Percentiles rank a stretch among this genome's conserved stretches.
These are phyloP conservation scores for Scaptomyza caliginosa DNA, from an alignment of 2,888 invertebrate species.

Conservation along the genomic window DNA sequence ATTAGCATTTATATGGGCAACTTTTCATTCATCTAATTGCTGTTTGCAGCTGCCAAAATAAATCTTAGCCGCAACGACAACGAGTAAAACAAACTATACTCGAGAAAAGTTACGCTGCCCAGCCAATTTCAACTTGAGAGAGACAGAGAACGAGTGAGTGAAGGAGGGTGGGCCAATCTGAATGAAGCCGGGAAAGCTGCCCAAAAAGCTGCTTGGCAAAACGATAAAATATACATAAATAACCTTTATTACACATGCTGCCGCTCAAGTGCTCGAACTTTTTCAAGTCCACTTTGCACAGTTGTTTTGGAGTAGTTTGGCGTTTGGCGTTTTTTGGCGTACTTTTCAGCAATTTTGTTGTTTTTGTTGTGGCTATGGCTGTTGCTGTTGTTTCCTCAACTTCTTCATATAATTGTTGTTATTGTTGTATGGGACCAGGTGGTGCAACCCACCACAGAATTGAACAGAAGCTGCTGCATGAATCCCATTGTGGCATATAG, in stretches of 20 bases:
- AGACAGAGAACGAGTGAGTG: neutral
- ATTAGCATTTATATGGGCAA: slow-evolving; percentile 74
- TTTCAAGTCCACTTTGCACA: slow-evolving; percentile 76
- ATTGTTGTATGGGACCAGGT: slow-evolving; percentile 24
- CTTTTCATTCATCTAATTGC: slow-evolving; percentile 72
- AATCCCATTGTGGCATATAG: slow-evolving; percentile 31
- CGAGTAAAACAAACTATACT: slow-evolving; percentile 28
- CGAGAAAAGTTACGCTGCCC: slow-evolving; percentile 48
- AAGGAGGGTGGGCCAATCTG: neutral
- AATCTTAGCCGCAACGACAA: slow-evolving; percentile 49
- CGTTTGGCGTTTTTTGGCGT: slow-evolving; percentile 46
- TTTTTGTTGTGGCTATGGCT: slow-evolving; percentile 2
- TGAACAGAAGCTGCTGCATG: neutral
- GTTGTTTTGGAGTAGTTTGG: slow-evolving; percentile 73
- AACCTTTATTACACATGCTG: slow-evolving; percentile 78
- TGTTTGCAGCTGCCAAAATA: slow-evolving; percentile 65
- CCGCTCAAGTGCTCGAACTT: slow-evolving; percentile 74
- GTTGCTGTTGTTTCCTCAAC: neutral
- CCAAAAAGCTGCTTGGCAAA: slow-evolving; percentile 27
- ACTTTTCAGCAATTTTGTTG: slow-evolving; percentile 23
- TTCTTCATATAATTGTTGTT: neutral
- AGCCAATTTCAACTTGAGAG: slow-evolving; percentile 47
- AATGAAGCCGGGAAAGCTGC: neutral
- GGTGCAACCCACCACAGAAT: slow-evolving; percentile 15
- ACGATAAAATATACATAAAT: slow-evolving; percentile 76